A percentile compares a stretch with the other conserved stretches of the same genome.
Conservation (phyloP, 2,113 vertebrate genomes). For the Apteryx mantelli region DNA sequence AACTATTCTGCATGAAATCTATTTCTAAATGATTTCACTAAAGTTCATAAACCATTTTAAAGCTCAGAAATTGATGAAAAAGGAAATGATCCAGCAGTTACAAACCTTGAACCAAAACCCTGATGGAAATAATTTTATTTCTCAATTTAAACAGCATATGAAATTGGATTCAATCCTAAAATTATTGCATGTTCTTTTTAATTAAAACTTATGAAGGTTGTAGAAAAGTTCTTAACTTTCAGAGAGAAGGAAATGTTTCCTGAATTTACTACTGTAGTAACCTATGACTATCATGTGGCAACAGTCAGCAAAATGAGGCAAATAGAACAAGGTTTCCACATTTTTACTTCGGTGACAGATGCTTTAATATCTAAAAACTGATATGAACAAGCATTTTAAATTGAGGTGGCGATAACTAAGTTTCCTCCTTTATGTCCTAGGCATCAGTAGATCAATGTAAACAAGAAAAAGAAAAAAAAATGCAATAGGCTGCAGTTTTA, state of each 20-base stretch:
- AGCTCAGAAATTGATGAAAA: constrained; percentile 62
- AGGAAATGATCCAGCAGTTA: constrained; percentile 65
- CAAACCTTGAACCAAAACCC: constrained; percentile 50
- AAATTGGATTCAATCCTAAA: constrained; percentile 60
- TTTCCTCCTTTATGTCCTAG: not conserved
- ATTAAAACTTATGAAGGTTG: constrained; percentile 55
- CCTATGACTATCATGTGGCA: not conserved
- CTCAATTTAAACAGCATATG: constrained; percentile 57
- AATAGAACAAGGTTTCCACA: not conserved
- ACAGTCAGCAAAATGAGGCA: not conserved
- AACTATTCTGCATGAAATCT: constrained; percentile 56
- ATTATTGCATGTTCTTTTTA: constrained; percentile 58
- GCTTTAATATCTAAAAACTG: not conserved
- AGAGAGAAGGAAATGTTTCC: not conserved
- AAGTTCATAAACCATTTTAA: constrained; percentile 66
- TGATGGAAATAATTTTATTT: constrained; percentile 69
- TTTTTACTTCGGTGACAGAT: not conserved
- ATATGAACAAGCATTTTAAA: not conserved
- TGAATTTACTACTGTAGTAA: not conserved
- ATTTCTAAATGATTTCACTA: constrained; percentile 61
- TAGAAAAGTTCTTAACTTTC: constrained; percentile 3
- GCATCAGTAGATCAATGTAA: not conserved
- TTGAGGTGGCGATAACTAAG: not conserved
- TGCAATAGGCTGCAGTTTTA: not conserved
- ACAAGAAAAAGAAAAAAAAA: not conserved